Percentiles rank a stretch among this genome's conserved stretches.
Conservation (phyloP, 1,140 invertebrate species). For the Apis cerana region DNA sequence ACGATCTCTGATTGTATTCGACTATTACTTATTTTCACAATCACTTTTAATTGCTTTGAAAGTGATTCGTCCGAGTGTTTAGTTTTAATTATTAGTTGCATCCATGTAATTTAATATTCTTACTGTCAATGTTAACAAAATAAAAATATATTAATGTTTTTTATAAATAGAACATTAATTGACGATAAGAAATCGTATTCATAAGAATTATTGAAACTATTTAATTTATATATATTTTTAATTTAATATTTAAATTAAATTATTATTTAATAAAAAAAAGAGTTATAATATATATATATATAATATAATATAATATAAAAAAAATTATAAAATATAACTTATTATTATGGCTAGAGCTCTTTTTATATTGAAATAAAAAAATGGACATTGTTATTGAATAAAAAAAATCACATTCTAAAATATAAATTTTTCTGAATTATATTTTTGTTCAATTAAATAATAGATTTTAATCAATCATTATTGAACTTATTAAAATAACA, state of each 20-base stretch:
- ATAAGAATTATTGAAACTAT: neutral
- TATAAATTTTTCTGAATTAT: neutral
- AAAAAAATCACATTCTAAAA: neutral
- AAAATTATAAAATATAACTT: no score
- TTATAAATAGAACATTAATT: neutral
- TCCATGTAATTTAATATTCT: neutral
- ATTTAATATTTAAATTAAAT: no score
- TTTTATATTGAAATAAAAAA: no score
- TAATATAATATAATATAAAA: no score
- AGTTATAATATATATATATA: no score
- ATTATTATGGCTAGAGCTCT: no score
- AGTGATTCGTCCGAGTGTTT: neutral
- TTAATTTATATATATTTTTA: neutral
- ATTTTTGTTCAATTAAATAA: neutral
- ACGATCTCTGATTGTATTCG: neutral
- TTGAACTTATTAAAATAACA: neutral
- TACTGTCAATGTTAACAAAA: neutral
- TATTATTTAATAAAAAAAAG: no score
- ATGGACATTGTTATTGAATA: neutral
- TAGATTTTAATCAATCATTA: no score
- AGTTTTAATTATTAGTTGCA: neutral
- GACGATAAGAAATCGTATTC: neutral
- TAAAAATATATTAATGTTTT: neutral
- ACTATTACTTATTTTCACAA: neutral
- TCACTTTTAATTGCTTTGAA: constrained; percentile 7